Conservation (phyloP, 2,113 vertebrate species). For the Uropsilus gracilis region DNA sequence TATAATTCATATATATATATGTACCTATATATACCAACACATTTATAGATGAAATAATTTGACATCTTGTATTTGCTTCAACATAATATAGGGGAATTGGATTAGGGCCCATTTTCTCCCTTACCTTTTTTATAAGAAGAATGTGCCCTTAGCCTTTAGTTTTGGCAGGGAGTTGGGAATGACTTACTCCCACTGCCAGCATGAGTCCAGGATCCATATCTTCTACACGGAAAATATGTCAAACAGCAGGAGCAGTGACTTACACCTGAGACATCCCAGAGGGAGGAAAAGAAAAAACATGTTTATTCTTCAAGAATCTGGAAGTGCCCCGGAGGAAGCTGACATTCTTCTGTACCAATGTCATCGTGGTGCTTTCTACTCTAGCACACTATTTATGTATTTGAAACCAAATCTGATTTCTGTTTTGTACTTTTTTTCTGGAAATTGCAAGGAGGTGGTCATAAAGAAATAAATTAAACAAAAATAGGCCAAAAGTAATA, state of each 20-base stretch:
- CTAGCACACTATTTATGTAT: too few relatives aligned
- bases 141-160: neutral
- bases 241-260: slow-evolving; percentile 84
- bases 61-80: neutral
- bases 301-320: slow-evolving; percentile 84
- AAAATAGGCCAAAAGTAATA: too few relatives aligned
- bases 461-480: neutral
- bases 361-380: slow-evolving; percentile 79
- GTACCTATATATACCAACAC: neutral
- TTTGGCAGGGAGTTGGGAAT: neutral
- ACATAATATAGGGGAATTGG: neutral
- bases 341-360: slow-evolving; percentile 74
- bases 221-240: neutral
- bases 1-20: neutral
- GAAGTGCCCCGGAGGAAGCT: slow-evolving; percentile 82
- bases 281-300: slow-evolving; percentile 79
- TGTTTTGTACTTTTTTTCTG: neutral
- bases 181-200: neutral
- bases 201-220: neutral
- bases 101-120: neutral
- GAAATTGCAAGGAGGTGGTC: neutral
- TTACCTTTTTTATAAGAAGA: too few relatives aligned
- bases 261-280: slow-evolving; percentile 72
- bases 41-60: slow-evolving; percentile 20
- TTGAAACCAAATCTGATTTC: neutral